phyloP scores from a whole-genome alignment of 1,140 invertebrate species.

The Cydia pomonella region DNA sequence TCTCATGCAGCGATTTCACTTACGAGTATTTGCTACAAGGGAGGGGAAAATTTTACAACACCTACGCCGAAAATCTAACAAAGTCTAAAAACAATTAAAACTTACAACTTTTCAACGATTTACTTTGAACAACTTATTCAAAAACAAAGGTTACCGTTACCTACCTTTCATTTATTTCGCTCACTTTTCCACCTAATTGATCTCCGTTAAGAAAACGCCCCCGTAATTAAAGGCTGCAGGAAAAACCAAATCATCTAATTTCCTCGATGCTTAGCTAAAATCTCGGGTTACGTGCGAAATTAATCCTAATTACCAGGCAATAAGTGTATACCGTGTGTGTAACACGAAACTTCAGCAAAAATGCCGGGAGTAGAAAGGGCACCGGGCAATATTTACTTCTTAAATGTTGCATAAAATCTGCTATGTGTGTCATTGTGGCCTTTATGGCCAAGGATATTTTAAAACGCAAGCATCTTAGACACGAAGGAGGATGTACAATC shows the following conservation, averaged over 20 bases:
- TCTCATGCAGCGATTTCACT: too few species aligned
- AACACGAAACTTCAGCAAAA: not conserved
- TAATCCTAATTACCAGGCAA: not conserved
- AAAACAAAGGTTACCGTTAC: not conserved
- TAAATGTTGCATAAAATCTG: too few species aligned
- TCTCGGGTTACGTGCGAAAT: not conserved
- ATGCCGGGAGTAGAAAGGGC: not conserved
- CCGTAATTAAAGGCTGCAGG: not conserved
- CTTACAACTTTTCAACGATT: not conserved
- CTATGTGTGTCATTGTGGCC: too few species aligned
- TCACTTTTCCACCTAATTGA: constrained; percentile 4
- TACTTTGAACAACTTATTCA: not conserved
- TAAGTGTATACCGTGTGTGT: not conserved
- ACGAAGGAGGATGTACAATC: too few species aligned
- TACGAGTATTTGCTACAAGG: too few species aligned
- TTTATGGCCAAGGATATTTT: too few species aligned
- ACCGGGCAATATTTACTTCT: too few species aligned
- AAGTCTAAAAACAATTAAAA: too few species aligned
- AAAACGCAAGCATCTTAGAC: too few species aligned
- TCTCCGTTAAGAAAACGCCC: not conserved
- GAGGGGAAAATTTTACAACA: too few species aligned
- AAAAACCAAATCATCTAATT: constrained; percentile 8
- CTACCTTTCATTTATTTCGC: not conserved
- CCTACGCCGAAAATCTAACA: too few species aligned
- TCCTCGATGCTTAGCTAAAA: not conserved